Evolutionary conservation across 2,888 invertebrate genomes (phyloP), one percentile per base, ranked within the genome.

Genomic region (Heteromurus nitidus): DNA sequence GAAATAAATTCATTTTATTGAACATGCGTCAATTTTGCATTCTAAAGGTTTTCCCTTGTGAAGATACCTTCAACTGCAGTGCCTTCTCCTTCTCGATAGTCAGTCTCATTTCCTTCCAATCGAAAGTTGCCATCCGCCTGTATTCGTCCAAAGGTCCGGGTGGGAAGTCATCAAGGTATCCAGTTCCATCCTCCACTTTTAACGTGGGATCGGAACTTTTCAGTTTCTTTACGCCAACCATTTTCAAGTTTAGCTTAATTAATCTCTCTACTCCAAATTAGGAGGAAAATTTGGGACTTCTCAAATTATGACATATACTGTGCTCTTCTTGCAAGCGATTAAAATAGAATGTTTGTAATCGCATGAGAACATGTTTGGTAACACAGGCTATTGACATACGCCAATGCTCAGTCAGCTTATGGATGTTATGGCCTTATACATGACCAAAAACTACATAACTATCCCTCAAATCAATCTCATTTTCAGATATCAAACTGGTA

Each of bases 101-200:
- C 47, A 95, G 88, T 88, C 94, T 94, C 89, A 97, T 91, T 84
- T 92, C 91, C 89, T 95, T 96, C 96, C 96, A 97, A 88, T 95
- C 92, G 88, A 97, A 97, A 18, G 93, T 92, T 0, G 95, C 94
- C 84, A 91, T 92, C 86, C 92, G 93, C 86, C 97, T 92, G 89
- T 95, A 96, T 0, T 88, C 89, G 88, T 95, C 94, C 85, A 97
- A 90, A 7, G 96, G 95, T 75, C 95, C 95, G 16, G 88, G 85
- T 42, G 90, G 89, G 31, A 90, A 88, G 80, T 89, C 89, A 22
- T 82, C 72, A 30, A 82, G 62, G 18, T 82, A 76, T 18, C 72
- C 76, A 13, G 28, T 30, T 26, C 76, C 82, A 0, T 76, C 76
- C 16, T 72, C 76, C 7, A 18, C 55, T 1, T 50, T 24, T 5